These are phyloP conservation scores for Onthophagus sagittarius DNA, from an alignment of 2,888 invertebrate genomes.

Conservation along the genomic window DNA sequence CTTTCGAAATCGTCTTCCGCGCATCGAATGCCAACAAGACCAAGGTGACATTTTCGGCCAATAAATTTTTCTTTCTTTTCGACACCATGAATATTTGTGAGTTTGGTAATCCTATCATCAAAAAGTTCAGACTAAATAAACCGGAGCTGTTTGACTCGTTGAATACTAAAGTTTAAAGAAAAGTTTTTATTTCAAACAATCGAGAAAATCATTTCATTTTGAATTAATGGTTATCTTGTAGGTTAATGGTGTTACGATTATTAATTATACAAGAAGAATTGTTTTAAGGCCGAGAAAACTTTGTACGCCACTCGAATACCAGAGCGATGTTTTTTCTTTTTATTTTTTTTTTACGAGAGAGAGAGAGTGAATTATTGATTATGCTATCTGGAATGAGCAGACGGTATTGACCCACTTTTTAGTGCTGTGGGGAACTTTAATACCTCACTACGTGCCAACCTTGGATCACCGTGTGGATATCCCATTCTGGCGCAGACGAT, in stretches of 20 bases:
- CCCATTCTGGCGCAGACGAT: background rate
- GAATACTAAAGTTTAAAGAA: too few relatives aligned
- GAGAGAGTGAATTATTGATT: background rate
- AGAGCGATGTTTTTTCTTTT: too few relatives aligned
- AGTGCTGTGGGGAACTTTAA: background rate
- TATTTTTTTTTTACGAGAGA: too few relatives aligned
- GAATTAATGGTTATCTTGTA: too few relatives aligned
- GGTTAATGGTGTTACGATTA: too few relatives aligned
- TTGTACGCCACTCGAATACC: background rate
- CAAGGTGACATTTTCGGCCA: slow-evolving; percentile 5
- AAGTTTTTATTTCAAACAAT: too few relatives aligned
- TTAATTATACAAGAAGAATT: too few relatives aligned
- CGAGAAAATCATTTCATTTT: too few relatives aligned
- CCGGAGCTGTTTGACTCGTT: too few relatives aligned
- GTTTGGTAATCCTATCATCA: too few relatives aligned
- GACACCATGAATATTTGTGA: background rate
- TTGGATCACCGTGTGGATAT: background rate
- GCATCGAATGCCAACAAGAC: background rate
- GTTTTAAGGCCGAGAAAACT: too few relatives aligned
- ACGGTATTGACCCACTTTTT: background rate
- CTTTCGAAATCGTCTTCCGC: background rate
- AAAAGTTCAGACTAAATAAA: too few relatives aligned
- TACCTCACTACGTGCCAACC: background rate
- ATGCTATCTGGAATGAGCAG: background rate
- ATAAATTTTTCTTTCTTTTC: background rate